Evolutionary conservation across 2,113 vertebrate genomes (phyloP).

Genomic region (Scortum barcoo): DNA sequence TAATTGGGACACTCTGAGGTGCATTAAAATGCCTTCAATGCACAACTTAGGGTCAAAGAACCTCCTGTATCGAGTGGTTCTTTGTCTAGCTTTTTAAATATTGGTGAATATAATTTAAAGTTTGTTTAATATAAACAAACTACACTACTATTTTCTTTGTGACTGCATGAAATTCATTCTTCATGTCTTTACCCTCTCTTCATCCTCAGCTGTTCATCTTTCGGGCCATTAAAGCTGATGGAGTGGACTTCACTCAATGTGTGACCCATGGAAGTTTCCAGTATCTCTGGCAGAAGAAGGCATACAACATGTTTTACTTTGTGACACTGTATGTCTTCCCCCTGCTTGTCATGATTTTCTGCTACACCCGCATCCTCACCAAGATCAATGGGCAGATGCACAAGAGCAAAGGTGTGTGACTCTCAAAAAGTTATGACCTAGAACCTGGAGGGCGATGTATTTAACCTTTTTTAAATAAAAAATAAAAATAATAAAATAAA

Average conservation of each 20-base stretch:
- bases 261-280: conserved; percentile 89
- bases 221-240: conserved; percentile 82
- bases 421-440: background rate
- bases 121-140: conserved; percentile 40
- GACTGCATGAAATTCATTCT: conserved; percentile 17
- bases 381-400: conserved; percentile 89
- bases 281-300: conserved; percentile 87
- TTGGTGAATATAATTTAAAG: background rate
- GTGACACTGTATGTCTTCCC: conserved; percentile 89
- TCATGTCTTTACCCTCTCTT: conserved; percentile 42
- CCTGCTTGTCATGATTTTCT: conserved; percentile 87
- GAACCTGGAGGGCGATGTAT: background rate
- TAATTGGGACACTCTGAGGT: background rate
- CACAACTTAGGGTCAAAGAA: conserved; percentile 8
- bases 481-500: no score
- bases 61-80: background rate
- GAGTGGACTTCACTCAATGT: conserved; percentile 90
- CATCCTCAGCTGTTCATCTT: conserved; percentile 89
- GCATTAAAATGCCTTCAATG: conserved; percentile 29
- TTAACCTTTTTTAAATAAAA: background rate
- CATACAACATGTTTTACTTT: conserved; percentile 93
- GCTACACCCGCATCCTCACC: conserved; percentile 87
- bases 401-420: conserved; percentile 85
- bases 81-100: conserved; percentile 2
- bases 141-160: conserved; percentile 8